Base-by-base conservation (phyloP, 2,888 invertebrate species). In the Ischnura elegans region DNA sequence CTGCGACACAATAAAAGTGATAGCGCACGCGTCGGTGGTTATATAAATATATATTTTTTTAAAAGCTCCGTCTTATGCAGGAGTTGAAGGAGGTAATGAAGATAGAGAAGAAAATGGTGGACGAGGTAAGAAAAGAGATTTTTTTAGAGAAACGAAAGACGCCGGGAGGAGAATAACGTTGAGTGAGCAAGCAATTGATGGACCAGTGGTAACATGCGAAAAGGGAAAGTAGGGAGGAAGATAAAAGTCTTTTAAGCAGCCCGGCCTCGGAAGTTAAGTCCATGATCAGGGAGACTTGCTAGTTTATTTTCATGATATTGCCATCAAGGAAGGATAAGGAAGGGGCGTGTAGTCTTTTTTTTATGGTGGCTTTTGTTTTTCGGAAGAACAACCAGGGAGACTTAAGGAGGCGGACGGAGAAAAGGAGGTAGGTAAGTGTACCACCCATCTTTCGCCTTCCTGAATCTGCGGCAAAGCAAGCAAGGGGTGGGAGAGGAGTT, bases 201-300 rank as follows among this genome's bases (percentile, higher is more conserved):
- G 8, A 36, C n/a, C n/a, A n/a, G n/a, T n/a, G n/a, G n/a, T n/a
- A n/a, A n/a, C n/a, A n/a, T n/a, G n/a, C n/a, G 46, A 19, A 25
- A 45, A 19, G 43, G 46, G 45, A 42, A n/a, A 86, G 36, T 76
- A 76, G 45, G 45, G 13, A 86, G 36, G 29, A 76, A 45, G 86
- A 86, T 43, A 55, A 43, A 90, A 90, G 61, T 90, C 90, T 90
- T 90, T n/a, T 66, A 90, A 90, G 61, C 43, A 61, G 90, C 43
- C 61, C 61, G 42, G 66, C 25, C 90, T 42, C 55, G n/a, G 61
- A 90, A 90, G 90, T 90, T 90, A 55, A 43, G 90, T 55, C 42
- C 55, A 90, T 90, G 42, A 61, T 90, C 90, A 61, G 61, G 61
- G 90, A 61, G 90, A n/a, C 76, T 76, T 43, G 61, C 42, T 61